These are phyloP conservation scores for Taenioides sp. DNA, from an alignment of 2,797 vertebrate species.

Conservation along the genomic window DNA sequence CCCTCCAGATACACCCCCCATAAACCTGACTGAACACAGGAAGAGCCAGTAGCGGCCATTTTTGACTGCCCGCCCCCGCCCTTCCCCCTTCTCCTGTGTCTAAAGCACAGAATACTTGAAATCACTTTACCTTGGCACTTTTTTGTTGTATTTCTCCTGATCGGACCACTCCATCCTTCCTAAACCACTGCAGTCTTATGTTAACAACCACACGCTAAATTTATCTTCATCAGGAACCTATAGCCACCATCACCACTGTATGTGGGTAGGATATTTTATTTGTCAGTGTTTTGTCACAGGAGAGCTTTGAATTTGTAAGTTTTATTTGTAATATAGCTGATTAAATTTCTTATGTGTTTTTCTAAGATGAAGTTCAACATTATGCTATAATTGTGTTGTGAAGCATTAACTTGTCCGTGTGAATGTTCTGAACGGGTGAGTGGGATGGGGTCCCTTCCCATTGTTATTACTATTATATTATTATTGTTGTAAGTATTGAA, in stretches of 20 bases:
- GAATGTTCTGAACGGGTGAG: conserved; percentile 17
- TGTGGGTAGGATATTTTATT: conserved; percentile 48
- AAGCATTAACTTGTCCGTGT: conserved; percentile 78
- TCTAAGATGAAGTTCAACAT: conserved; percentile 67
- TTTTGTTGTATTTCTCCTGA: conserved; percentile 56
- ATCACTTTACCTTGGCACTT: conserved; percentile 86
- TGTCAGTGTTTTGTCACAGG: conserved; percentile 49
- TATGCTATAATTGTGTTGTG: conserved; percentile 64
- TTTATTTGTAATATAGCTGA: conserved; percentile 69
- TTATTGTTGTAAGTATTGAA: conserved; percentile 70
- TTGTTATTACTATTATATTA: conserved; percentile 3
- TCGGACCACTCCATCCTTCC: conserved; percentile 71
- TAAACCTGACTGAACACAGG: conserved; percentile 67
- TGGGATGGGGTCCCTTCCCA: conserved; percentile 25
- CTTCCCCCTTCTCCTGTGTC: conserved; percentile 60
- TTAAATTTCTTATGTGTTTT: conserved; percentile 49
- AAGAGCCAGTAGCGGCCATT: conserved; percentile 71
- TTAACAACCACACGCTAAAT: conserved; percentile 36
- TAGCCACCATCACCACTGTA: conserved; percentile 32
- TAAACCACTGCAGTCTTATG: conserved; percentile 54
- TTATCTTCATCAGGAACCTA: conserved; percentile 27
- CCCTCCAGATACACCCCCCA: conserved; percentile 40
- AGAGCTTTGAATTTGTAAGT: conserved; percentile 45
- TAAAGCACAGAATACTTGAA: conserved; percentile 84
- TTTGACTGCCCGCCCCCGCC: conserved; percentile 33